Evolutionary conservation across 1,140 invertebrate genomes (phyloP).

Genomic region (Bombus haemorrhoidalis): DNA sequence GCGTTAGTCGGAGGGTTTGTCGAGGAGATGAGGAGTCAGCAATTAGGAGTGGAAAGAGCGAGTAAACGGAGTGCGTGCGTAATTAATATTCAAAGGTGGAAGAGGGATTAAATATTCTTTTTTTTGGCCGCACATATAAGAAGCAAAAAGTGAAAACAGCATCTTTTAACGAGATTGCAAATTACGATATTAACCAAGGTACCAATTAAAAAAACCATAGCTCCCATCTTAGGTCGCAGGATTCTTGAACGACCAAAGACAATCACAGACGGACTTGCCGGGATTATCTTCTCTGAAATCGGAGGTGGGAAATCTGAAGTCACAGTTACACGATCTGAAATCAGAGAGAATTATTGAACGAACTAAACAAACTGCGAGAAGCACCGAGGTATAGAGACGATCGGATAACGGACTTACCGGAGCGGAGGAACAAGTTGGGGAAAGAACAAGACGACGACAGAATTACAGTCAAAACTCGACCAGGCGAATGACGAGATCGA

Average conservation of each 20-base stretch:
- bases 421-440: slow-evolving; percentile 53
- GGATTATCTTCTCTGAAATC: slow-evolving; percentile 43
- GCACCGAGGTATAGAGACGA: slow-evolving; percentile 60
- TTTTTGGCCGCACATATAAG: not conserved
- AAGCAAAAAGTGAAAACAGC: not conserved
- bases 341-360: slow-evolving; percentile 64
- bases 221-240: slow-evolving; percentile 52
- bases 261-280: slow-evolving; percentile 52
- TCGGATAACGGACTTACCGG: slow-evolving; percentile 66
- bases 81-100: not conserved
- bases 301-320: slow-evolving; percentile 64
- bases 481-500: slow-evolving; percentile 57
- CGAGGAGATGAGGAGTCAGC: not conserved
- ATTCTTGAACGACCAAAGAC: slow-evolving; percentile 51
- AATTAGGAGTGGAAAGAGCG: not conserved
- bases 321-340: slow-evolving; percentile 61
- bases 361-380: slow-evolving; percentile 51
- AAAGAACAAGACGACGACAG: slow-evolving; percentile 25
- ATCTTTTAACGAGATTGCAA: too few relatives aligned
- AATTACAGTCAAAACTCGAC: slow-evolving; percentile 57
- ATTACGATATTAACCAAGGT: too few relatives aligned
- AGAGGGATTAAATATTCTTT: too few relatives aligned
- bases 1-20: not conserved
- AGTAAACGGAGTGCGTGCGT: not conserved
- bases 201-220: not conserved